A percentile compares a stretch with the other conserved stretches of the same genome.
Evolutionary conservation across 2,888 invertebrate genomes (phyloP).

Genomic region (Lycaena phlaeas): DNA sequence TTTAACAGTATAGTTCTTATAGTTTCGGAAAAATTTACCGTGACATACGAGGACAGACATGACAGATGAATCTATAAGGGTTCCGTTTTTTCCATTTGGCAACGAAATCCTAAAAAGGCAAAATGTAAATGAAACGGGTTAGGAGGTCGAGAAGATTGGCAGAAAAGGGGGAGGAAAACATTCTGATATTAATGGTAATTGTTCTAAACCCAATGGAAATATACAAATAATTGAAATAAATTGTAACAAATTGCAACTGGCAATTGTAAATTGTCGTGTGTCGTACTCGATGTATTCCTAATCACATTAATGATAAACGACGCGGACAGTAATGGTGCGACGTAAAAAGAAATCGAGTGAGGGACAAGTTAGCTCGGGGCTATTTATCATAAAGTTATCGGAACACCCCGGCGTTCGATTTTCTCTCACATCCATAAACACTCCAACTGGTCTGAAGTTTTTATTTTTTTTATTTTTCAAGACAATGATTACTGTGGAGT

Average conservation of each 20-base stretch:
- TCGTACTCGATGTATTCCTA: conserved; percentile 22
- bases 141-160: no score
- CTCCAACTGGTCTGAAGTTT: conserved; percentile 41
- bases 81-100: no score
- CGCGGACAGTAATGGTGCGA: conserved; percentile 16
- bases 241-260: neutral
- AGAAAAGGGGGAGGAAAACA: neutral
- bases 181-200: neutral
- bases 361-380: conserved; percentile 54
- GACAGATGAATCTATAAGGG: no score
- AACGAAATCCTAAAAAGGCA: no score
- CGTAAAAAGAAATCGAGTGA: conserved; percentile 31
- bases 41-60: no score
- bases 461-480: conserved; percentile 53
- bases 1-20: no score
- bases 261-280: conserved; percentile 2
- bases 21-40: no score
- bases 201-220: no score
- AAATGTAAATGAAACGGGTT: no score
- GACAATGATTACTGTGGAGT: conserved; percentile 63
- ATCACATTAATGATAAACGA: conserved; percentile 17
- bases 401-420: conserved; percentile 55
- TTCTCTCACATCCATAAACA: conserved; percentile 51
- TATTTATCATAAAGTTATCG: conserved; percentile 69
- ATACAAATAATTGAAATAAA: neutral